Percentiles rank a stretch among this genome's conserved stretches.
Conservation (phyloP, 1,140 invertebrate genomes). For the Brachionus manjavacas region DNA sequence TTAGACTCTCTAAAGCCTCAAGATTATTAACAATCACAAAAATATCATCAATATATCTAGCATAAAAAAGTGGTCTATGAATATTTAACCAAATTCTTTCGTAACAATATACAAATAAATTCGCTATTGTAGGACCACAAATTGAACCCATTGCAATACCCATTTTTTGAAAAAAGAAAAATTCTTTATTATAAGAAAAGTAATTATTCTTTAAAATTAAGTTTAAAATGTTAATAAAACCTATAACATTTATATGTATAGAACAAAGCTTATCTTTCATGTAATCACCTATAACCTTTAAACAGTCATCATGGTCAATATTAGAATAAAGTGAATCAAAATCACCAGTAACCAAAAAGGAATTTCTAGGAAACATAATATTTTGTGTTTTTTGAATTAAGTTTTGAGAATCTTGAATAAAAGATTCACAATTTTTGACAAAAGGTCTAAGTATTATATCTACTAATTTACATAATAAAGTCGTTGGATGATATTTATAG, state of each 20-base stretch:
- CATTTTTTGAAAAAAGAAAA: not conserved
- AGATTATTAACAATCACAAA: too few relatives aligned
- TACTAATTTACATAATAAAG: not conserved
- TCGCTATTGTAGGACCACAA: not conserved
- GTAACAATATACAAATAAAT: not conserved
- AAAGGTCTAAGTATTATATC: slow-evolving; percentile 3
- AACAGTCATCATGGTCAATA: not conserved
- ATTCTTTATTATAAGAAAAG: not conserved
- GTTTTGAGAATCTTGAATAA: not conserved
- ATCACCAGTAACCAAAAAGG: not conserved
- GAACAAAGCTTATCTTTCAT: not conserved
- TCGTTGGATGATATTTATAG: not conserved
- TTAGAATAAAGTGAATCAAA: not conserved
- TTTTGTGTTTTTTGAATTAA: slow-evolving; percentile 16
- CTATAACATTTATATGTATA: not conserved
- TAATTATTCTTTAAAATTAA: slow-evolving; percentile 3
- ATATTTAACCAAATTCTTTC: too few relatives aligned
- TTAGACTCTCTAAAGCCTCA: too few relatives aligned
- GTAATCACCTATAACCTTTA: not conserved
- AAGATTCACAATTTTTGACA: not conserved
- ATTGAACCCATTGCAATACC: not conserved
- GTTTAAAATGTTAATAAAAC: not conserved
- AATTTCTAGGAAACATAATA: not conserved
- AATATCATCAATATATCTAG: too few relatives aligned
- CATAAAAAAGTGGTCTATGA: too few relatives aligned